Percentiles rank a stretch among this genome's conserved stretches.
Evolutionary conservation across 2,888 invertebrate species (phyloP).

Genomic region (Xanthorhoe designata): DNA sequence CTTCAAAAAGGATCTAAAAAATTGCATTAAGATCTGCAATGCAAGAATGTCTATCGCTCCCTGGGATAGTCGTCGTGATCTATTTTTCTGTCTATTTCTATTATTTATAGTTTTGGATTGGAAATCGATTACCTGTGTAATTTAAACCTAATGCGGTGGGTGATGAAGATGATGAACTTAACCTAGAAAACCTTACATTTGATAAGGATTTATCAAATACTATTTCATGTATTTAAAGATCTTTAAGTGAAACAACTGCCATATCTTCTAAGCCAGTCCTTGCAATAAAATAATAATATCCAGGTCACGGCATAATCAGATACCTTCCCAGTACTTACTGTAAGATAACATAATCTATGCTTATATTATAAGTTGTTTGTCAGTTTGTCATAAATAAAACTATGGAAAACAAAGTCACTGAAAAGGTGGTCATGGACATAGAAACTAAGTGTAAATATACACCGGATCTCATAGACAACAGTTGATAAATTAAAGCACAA

Average conservation of each 20-base stretch:
- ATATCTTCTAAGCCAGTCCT: slow-evolving; percentile 1
- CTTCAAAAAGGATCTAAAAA: no score
- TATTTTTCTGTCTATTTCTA: no score
- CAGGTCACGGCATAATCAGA: slow-evolving; percentile 38
- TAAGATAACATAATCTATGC: slow-evolving; percentile 28
- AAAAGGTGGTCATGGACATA: background rate
- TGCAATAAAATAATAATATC: slow-evolving; percentile 35
- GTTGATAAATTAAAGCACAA: background rate
- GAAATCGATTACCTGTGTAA: no score
- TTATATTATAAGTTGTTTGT: slow-evolving; percentile 25
- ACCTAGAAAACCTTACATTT: background rate
- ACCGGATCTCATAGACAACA: background rate
- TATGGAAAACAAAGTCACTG: background rate
- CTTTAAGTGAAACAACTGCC: background rate
- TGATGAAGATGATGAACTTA: background rate
- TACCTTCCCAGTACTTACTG: slow-evolving; percentile 25
- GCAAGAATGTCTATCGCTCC: no score
- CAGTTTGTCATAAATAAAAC: background rate
- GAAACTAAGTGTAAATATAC: background rate
- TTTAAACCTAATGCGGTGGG: no score
- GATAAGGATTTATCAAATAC: background rate
- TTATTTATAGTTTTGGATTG: no score
- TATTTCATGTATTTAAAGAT: background rate
- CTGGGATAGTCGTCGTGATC: no score
- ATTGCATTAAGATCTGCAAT: no score